A percentile compares a stretch with the other conserved stretches of the same genome.
Conservation (phyloP, 2,113 vertebrate species). For the Corythoichthys intestinalis region DNA sequence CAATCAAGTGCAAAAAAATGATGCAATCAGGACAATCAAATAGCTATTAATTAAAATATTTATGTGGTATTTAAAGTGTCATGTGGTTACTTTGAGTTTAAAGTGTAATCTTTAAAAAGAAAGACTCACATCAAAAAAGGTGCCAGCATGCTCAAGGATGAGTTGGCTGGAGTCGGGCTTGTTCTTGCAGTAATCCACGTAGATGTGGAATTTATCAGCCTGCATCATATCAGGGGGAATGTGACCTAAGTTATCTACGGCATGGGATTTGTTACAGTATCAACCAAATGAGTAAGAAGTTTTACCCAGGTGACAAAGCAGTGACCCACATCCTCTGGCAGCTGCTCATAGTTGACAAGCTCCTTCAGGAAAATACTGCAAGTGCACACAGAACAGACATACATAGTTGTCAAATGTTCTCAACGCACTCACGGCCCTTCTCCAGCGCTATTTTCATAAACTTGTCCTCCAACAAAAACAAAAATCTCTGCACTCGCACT, state of each 20-base stretch:
- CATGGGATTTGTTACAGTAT: neutral
- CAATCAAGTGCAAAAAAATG: neutral
- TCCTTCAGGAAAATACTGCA: slow-evolving; percentile 96
- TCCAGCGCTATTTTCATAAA: neutral
- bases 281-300: neutral
- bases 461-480: slow-evolving; percentile 2
- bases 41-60: neutral
- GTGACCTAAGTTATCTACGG: neutral
- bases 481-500: neutral
- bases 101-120: neutral
- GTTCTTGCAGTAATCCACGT: slow-evolving; percentile 98
- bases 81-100: neutral
- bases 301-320: slow-evolving; percentile 98
- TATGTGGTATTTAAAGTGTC: neutral
- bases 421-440: neutral
- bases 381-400: slow-evolving; percentile 20
- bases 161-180: slow-evolving; percentile 98
- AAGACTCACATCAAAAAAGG: slow-evolving; percentile 93
- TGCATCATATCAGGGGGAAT: slow-evolving; percentile 43
- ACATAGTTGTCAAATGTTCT: neutral
- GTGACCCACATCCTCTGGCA: slow-evolving; percentile 96
- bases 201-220: slow-evolving; percentile 99
- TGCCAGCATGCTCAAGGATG: slow-evolving; percentile 91
- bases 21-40: neutral
- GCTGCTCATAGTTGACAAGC: slow-evolving; percentile 95